Percentiles rank a stretch among this genome's conserved stretches.
These are phyloP conservation scores for Diacarnus erythraeanus DNA, from an alignment of 37 sponge, comb jelly and placozoan genomes.

Conservation along the genomic window DNA sequence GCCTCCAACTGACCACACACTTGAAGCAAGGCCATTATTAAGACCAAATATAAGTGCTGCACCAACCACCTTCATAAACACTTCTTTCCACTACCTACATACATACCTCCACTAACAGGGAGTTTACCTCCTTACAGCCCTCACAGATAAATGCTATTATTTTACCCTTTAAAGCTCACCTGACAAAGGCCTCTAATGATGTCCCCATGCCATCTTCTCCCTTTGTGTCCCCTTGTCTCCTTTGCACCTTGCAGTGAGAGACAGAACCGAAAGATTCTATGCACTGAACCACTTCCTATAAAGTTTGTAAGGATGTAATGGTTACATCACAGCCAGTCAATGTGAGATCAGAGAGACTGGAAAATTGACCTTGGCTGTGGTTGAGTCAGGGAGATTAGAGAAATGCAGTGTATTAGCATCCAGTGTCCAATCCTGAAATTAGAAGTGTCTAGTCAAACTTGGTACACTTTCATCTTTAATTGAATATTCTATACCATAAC, in stretches of 20 bases:
- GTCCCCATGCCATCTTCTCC: too few species aligned
- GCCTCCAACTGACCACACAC: constrained; percentile 12
- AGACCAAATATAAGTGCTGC: background rate
- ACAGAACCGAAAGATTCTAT: constrained; percentile 21
- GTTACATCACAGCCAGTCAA: too few species aligned
- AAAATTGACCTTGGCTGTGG: constrained; percentile 12
- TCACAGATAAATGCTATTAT: too few species aligned
- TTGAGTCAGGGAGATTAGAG: background rate
- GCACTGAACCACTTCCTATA: constrained; percentile 17
- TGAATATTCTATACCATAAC: too few species aligned
- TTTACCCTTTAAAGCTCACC: background rate
- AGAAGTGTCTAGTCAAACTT: too few species aligned
- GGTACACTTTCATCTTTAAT: too few species aligned
- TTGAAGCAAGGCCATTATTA: background rate
- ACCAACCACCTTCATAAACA: background rate
- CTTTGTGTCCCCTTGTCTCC: background rate
- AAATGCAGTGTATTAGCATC: background rate
- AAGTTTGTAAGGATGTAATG: too few species aligned
- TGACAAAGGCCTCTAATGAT: background rate
- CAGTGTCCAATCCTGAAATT: constrained; percentile 13
- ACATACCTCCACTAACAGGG: background rate
- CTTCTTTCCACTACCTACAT: background rate
- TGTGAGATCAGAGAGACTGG: too few species aligned
- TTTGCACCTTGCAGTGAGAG: constrained; percentile 13
- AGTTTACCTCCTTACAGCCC: too few species aligned